These are phyloP conservation scores for Selenia dentaria DNA, from an alignment of 2,888 invertebrate species.

Conservation along the genomic window DNA sequence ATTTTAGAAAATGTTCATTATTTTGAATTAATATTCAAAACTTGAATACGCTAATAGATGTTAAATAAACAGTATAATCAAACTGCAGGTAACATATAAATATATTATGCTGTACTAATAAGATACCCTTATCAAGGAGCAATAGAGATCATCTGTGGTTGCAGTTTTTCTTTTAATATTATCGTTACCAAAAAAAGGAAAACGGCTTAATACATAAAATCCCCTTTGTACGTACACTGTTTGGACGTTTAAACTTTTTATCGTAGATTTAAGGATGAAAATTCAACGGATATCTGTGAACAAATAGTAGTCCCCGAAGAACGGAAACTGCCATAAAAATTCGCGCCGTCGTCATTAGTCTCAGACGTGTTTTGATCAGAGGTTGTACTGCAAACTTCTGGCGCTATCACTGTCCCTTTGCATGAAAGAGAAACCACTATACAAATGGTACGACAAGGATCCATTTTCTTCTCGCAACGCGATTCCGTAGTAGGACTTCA, in stretches of 20 bases:
- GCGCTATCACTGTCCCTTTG: conserved; percentile 43
- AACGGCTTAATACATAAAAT: conserved; percentile 49
- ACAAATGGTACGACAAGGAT: conserved; percentile 35
- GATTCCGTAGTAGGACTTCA: conserved; percentile 44
- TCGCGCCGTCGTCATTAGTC: conserved; percentile 75
- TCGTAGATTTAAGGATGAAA: conserved; percentile 60
- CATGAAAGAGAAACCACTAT: conserved; percentile 30
- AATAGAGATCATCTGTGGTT: conserved; percentile 32
- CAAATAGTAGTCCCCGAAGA: conserved; percentile 69
- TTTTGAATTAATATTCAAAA: too few relatives aligned
- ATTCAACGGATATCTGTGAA: conserved; percentile 67
- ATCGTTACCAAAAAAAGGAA: conserved; percentile 41
- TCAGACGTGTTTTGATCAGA: conserved; percentile 79
- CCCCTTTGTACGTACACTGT: conserved; percentile 46
- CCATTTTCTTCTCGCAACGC: conserved; percentile 43
- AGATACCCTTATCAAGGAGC: neutral
- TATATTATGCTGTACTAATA: too few relatives aligned
- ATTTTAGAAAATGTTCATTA: too few relatives aligned
- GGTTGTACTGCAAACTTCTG: conserved; percentile 50
- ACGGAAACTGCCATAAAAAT: conserved; percentile 74
- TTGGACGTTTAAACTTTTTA: conserved; percentile 65
- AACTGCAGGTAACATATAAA: too few relatives aligned
- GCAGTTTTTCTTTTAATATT: conserved; percentile 35
- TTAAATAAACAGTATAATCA: too few relatives aligned
- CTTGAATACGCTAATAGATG: too few relatives aligned